A percentile compares a stretch with the other conserved stretches of the same genome.
Evolutionary conservation across 2,797 vertebrate genomes (phyloP).

Genomic region (Poliocrania exsul): DNA sequence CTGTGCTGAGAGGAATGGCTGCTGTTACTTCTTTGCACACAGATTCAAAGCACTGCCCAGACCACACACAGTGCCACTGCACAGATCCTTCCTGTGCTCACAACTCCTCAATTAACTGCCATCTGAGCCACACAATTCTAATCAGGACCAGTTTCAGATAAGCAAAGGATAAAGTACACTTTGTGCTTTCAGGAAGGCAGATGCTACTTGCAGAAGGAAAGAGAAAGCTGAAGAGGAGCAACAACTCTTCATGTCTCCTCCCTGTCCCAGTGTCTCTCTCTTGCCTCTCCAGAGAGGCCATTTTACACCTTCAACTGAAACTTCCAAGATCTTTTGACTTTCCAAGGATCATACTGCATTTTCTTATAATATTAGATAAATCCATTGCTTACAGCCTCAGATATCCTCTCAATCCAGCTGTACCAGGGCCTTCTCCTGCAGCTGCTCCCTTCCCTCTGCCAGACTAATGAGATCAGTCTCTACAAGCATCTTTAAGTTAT

Average conservation of each 20-base stretch:
- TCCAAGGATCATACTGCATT: not conserved
- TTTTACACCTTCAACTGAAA: not conserved
- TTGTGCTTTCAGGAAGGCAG: not conserved
- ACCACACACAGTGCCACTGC: not conserved
- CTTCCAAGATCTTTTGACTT: not conserved
- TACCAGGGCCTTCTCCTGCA: not conserved
- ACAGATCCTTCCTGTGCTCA: not conserved
- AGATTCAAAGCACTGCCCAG: not conserved
- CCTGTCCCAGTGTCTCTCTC: not conserved
- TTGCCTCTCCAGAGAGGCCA: not conserved
- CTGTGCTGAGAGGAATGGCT: not conserved
- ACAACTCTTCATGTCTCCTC: not conserved
- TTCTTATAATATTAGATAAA: not conserved
- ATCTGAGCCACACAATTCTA: not conserved
- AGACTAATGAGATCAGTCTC: not conserved
- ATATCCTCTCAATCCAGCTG: not conserved
- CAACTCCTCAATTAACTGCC: not conserved
- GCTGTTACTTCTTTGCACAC: not conserved
- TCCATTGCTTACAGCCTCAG: not conserved
- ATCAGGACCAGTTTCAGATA: not conserved
- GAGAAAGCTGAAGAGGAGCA: not conserved
- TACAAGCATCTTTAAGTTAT: not conserved
- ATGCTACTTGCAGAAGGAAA: not conserved
- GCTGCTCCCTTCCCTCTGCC: not conserved
- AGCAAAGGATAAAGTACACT: conserved; percentile 24